These are phyloP conservation scores for Sarcophaga bullata DNA, from an alignment of 1,140 invertebrate species.

Conservation along the genomic window DNA sequence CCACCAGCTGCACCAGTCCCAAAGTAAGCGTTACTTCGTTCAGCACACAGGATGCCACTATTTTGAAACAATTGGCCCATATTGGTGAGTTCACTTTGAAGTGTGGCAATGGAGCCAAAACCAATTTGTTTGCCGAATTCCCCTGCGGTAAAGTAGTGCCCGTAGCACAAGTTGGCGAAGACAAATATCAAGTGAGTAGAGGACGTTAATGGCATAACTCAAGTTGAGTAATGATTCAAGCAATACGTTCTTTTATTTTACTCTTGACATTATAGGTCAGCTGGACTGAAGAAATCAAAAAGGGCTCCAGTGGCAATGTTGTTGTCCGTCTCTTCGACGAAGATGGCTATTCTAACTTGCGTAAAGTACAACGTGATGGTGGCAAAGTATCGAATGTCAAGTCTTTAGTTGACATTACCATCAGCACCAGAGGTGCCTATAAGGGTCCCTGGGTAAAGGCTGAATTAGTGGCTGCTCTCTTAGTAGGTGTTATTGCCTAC, in stretches of 20 bases:
- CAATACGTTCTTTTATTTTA: not conserved
- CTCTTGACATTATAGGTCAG: constrained; percentile 75
- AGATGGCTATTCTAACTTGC: constrained; percentile 85
- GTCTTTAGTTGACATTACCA: constrained; percentile 78
- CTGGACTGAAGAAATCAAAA: constrained; percentile 88
- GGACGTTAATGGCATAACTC: not conserved
- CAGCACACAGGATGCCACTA: constrained; percentile 90
- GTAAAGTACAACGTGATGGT: constrained; percentile 78
- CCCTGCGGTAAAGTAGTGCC: constrained; percentile 80
- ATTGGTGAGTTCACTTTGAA: constrained; percentile 79
- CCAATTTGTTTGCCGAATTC: constrained; percentile 85
- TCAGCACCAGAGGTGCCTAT: constrained; percentile 88
- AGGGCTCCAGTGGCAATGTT: constrained; percentile 81
- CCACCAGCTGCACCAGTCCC: constrained; percentile 69
- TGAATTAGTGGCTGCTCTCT: constrained; percentile 85
- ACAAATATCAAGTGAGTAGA: constrained; percentile 79
- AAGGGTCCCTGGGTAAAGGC: constrained; percentile 92
- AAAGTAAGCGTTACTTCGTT: constrained; percentile 78
- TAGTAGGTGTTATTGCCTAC: constrained; percentile 85
- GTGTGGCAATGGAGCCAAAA: constrained; percentile 72
- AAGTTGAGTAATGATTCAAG: constrained; percentile 18
- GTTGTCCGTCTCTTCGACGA: constrained; percentile 88
- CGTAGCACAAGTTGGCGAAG: constrained; percentile 78
- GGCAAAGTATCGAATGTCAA: constrained; percentile 76
- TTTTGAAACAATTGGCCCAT: constrained; percentile 84